Evolutionary conservation across 2,888 invertebrate genomes (phyloP), one percentile per base, ranked within the genome.

Genomic region (Nymphalis urticae): DNA sequence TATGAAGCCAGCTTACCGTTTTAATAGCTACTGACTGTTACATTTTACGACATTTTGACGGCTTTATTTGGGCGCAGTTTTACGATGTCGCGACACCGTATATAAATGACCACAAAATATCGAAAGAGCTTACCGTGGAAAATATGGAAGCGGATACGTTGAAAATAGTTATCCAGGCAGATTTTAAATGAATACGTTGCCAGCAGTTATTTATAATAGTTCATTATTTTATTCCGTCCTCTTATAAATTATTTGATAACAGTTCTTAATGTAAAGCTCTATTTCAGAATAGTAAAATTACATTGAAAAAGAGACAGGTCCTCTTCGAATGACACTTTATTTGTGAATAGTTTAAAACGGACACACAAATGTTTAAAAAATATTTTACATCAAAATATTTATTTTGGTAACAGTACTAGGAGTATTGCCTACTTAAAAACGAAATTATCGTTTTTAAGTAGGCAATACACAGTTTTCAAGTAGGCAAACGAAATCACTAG

Each of bases 11-110:
- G 69, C 53, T 66, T 69, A 66, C 66, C 64, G 70, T 66, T 70
- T 70, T 70, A 70, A 70, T 68, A 48, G 70, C 63, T 54, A 63
- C 65, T 59, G 68, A 68, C 70, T 64, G 63, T 66, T 68, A 62
- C 61, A 64, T 73, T 74, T 73, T 72, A 73, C 70, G 72, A 68
- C 66, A 61, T 71, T 73, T 72, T 71, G 69, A 73, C 68, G 66
- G 64, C 73, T 71, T 70, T 71, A 71, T 70, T 73, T 87, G 85
- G 85, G 66, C 63, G 21, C n/a, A 58, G 63, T 27, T 56, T 65
- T 58, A 68, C 64, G 72, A 70, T 64, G 70, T 56, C 68, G 72
- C 66, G 68, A 70, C 71, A 63, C n/a, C 58, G 48, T 64, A 59
- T 59, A 68, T 54, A 64, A 64, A 64, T 70, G 60, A 48, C 54